Percentiles rank a stretch among this genome's conserved stretches.
Evolutionary conservation across 2,888 invertebrate species (phyloP).

Genomic region (Acronicta leporina): DNA sequence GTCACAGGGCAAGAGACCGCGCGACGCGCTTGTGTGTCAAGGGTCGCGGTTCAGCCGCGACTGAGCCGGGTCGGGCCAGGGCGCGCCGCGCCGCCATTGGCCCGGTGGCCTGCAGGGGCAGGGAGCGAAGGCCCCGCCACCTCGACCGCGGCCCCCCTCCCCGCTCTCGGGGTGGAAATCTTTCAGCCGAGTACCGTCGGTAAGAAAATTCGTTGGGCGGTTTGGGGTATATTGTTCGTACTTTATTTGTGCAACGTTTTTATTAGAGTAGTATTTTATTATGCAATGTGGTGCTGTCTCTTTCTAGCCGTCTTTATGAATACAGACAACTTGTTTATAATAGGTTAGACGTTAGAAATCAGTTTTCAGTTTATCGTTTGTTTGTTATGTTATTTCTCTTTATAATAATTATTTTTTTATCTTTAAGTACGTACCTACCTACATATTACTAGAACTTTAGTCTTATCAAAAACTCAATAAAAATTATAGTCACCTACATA

Average conservation of each 20-base stretch:
- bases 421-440: neutral
- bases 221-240: constrained; percentile 46
- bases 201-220: constrained; percentile 72
- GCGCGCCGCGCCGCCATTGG: constrained; percentile 87
- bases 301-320: constrained; percentile 40
- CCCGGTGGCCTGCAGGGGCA: constrained; percentile 87
- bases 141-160: constrained; percentile 79
- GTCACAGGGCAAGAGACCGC: constrained; percentile 79
- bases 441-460: neutral
- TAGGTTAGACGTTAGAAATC: constrained; percentile 26
- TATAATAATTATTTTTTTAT: neutral
- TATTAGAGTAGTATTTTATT: constrained; percentile 42
- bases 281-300: constrained; percentile 38
- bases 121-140: constrained; percentile 88
- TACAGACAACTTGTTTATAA: constrained; percentile 32
- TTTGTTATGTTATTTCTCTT: constrained; percentile 13
- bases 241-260: constrained; percentile 45
- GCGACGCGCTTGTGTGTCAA: constrained; percentile 86
- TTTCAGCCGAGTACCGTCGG: constrained; percentile 85
- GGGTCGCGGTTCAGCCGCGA: constrained; percentile 88
- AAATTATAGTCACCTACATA: neutral
- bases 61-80: constrained; percentile 87
- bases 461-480: neutral
- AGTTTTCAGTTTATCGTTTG: constrained; percentile 26
- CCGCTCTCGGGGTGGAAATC: constrained; percentile 78